A percentile compares a stretch with the other conserved stretches of the same genome.
These are phyloP conservation scores for Drosophila lutescens DNA, from an alignment of 2,888 invertebrate genomes.

Conservation along the genomic window DNA sequence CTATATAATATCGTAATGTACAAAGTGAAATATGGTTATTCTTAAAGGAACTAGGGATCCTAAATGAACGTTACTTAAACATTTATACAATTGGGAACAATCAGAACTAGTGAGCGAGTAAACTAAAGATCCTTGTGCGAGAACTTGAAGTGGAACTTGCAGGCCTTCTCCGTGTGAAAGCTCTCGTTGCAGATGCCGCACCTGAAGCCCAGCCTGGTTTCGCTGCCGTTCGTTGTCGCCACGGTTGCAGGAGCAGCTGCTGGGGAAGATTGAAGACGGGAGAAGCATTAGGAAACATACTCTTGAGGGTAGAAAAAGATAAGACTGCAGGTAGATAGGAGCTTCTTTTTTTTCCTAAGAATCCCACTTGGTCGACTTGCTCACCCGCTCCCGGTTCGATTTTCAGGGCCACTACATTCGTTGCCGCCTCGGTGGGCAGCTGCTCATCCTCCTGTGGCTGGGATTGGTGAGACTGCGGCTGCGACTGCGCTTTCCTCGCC, in stretches of 20 bases:
- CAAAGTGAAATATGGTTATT: neutral
- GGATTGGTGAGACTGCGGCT: neutral
- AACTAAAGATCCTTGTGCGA: conserved; percentile 14
- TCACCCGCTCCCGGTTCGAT: too few species aligned
- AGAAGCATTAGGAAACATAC: neutral
- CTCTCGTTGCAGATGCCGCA: conserved; percentile 45
- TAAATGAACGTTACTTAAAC: too few species aligned
- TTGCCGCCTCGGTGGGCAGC: neutral
- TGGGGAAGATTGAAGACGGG: neutral
- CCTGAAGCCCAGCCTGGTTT: conserved; percentile 9
- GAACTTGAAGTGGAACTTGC: conserved; percentile 46
- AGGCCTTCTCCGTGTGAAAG: conserved; percentile 53
- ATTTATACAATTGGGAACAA: too few species aligned
- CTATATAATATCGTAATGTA: neutral
- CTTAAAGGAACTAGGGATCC: neutral
- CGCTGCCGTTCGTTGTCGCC: neutral
- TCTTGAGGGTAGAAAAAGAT: too few species aligned
- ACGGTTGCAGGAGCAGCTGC: neutral
- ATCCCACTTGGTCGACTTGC: too few species aligned
- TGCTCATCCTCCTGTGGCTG: neutral
- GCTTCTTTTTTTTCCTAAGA: too few species aligned
- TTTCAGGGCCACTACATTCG: neutral
- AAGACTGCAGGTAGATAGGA: too few species aligned
- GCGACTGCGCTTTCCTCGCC: conserved; percentile 1
- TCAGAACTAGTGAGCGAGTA: too few species aligned